These are phyloP conservation scores for Drosophila mercatorum DNA, from an alignment of 2,888 invertebrate species.

Conservation along the genomic window DNA sequence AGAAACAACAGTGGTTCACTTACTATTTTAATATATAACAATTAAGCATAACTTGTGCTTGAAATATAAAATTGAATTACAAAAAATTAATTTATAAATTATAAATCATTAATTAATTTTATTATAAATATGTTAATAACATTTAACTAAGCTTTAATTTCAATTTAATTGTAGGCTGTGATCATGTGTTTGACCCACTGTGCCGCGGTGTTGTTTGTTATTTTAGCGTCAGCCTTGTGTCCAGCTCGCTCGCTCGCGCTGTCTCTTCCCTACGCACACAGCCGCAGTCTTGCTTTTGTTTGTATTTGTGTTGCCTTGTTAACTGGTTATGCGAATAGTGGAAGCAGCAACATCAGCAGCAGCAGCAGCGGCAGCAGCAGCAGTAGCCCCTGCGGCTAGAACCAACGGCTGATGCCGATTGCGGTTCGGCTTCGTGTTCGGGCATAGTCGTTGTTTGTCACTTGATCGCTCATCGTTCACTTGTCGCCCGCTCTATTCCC, in stretches of 20 bases:
- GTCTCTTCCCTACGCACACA: slow-evolving; percentile 11
- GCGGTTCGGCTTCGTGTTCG: slow-evolving; percentile 25
- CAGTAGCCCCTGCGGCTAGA: slow-evolving; percentile 65
- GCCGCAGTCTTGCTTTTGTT: neutral
- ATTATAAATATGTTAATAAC: neutral
- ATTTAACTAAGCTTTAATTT: neutral
- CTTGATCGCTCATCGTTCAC: slow-evolving; percentile 69
- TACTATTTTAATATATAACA: neutral
- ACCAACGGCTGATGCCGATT: slow-evolving; percentile 59
- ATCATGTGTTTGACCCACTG: slow-evolving; percentile 2
- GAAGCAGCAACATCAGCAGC: slow-evolving; percentile 18
- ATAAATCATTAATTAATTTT: neutral
- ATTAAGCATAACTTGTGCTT: neutral
- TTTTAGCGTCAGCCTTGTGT: slow-evolving; percentile 29
- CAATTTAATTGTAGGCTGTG: no score
- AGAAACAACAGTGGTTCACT: neutral
- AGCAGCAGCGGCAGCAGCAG: neutral
- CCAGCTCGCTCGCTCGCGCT: slow-evolving; percentile 14
- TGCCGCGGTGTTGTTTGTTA: slow-evolving; percentile 45
- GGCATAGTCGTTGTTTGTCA: slow-evolving; percentile 66
- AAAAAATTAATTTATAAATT: neutral
- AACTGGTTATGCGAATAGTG: slow-evolving; percentile 76
- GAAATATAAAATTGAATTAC: neutral
- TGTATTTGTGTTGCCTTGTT: slow-evolving; percentile 52
- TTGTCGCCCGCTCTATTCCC: slow-evolving; percentile 47